These are phyloP conservation scores for Zosterops pallidus DNA, from an alignment of 2,113 vertebrate genomes.

Conservation along the genomic window DNA sequence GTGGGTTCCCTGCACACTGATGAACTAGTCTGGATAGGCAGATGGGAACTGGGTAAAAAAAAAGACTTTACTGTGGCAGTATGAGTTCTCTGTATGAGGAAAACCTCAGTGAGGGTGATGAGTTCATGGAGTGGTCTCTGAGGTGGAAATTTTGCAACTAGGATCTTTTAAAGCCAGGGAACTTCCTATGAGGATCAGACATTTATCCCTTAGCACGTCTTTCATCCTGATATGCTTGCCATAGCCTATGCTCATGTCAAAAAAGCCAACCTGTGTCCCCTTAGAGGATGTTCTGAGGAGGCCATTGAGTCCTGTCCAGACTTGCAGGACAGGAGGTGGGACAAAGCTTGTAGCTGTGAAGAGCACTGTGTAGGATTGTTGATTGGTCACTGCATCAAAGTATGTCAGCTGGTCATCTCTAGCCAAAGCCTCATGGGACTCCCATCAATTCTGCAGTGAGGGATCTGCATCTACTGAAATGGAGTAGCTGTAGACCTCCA, in stretches of 20 bases:
- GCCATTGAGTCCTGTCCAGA: not conserved
- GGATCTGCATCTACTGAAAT: not conserved
- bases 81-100: not conserved
- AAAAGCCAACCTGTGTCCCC: fast-evolving
- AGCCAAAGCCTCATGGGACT: not conserved
- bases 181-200: not conserved
- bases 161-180: not conserved
- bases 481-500: not conserved
- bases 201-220: not conserved
- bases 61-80: not conserved
- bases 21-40: not conserved
- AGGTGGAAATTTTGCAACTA: not conserved
- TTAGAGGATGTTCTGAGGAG: not conserved
- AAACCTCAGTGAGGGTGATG: not conserved
- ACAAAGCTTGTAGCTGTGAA: not conserved
- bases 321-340: not conserved
- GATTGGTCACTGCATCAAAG: fast-evolving
- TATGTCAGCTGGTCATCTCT: not conserved
- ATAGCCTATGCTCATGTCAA: not conserved
- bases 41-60: not conserved
- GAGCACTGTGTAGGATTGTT: no score
- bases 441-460: not conserved
- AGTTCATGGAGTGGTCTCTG: not conserved
- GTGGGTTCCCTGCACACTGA: not conserved
- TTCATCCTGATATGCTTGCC: not conserved